Base-by-base conservation (phyloP, 1,140 invertebrate species). In the Acromyrmex heyeri region DNA sequence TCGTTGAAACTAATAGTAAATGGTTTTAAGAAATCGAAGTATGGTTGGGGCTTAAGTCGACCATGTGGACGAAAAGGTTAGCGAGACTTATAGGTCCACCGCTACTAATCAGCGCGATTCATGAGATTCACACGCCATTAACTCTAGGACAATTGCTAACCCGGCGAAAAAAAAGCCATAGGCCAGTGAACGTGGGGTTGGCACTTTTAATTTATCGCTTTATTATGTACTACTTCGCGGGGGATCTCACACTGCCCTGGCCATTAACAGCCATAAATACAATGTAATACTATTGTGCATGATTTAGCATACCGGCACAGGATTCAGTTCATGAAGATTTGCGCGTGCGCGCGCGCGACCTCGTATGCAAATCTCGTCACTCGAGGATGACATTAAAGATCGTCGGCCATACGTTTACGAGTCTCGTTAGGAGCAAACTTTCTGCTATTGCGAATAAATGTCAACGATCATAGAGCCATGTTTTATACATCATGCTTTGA, bases 141-240 rank as follows among this genome's bases (percentile, higher is more conserved):
- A 90, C 67, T 82, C 57, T 30, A 83, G 57, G 88, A 92, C 85
- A 90, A 88, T 85, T 91, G 88, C 82, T 86, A 88, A 92, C 78
- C 65, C 87, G 86, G 55, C 16, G 18, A 79, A 87, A 78, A 78
- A 30, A 90, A 82, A 61, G 61, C 50, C 38, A 38, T 6, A 18
- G 67, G 34, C 30, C 75, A 6, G 67, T n/a, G 65, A 61, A 70
- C 21, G 64, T 53, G 62, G 75, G 78, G 87, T 82, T 55, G 83
- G 53, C 61, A 34, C 55, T 55, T 89, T 90, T 87, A 91, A 94
- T 94, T 94, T 93, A 93, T 93, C 77, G 90, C 92, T 93, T 92
- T 93, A 94, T 93, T 93, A 94, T 92, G 88, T 85, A 77, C 30
- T 82, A 61, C 85, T n/a, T 57, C 48, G 73, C 44, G 34, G 64